phyloP scores from a whole-genome alignment of 2,113 vertebrate genomes.

The Monopterus albus region DNA sequence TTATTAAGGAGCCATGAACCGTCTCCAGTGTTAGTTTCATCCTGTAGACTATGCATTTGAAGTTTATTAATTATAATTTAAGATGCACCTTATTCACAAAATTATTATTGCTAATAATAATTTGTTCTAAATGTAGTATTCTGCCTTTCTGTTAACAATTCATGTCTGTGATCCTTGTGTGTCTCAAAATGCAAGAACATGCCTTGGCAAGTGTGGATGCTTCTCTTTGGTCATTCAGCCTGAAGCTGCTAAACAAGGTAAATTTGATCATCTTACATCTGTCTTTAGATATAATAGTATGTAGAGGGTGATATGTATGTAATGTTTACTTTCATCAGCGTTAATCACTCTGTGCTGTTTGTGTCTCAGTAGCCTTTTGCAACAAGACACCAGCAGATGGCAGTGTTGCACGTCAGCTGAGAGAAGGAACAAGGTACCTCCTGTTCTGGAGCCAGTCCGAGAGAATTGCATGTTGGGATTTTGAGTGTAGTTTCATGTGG shows the following conservation, averaged over 20 bases:
- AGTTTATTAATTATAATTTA: neutral
- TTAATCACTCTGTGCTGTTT: too few relatives aligned
- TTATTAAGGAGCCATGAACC: neutral
- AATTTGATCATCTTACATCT: neutral
- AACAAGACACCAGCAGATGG: constrained; percentile 58
- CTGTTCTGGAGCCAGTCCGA: neutral
- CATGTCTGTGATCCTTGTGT: neutral
- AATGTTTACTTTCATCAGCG: constrained; percentile 30
- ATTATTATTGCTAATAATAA: neutral
- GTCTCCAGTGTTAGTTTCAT: neutral
- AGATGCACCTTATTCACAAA: neutral
- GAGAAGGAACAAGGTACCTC: neutral
- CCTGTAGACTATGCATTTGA: neutral
- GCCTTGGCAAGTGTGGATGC: neutral
- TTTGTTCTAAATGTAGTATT: neutral
- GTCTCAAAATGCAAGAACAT: neutral
- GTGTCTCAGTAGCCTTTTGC: too few relatives aligned
- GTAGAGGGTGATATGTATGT: neutral
- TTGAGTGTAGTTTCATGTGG: neutral
- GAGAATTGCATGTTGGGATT: constrained; percentile 2
- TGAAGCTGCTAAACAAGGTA: neutral
- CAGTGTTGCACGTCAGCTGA: constrained; percentile 26
- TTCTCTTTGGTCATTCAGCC: neutral
- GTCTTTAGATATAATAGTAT: neutral
- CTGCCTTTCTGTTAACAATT: neutral